Evolutionary conservation across 1,140 invertebrate species (phyloP).

Genomic region (Metopolophium dirhodum): DNA sequence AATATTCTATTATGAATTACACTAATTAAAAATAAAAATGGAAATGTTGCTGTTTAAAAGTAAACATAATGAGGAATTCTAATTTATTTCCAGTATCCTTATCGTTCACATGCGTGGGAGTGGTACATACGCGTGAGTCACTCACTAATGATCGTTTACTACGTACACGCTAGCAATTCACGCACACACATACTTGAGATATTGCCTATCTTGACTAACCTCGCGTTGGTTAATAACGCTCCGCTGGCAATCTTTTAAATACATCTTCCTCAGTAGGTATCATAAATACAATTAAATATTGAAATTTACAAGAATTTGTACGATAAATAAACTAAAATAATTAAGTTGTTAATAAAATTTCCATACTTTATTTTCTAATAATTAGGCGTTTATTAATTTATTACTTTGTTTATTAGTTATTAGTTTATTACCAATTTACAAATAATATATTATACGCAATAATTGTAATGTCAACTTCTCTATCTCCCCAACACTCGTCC

Average conservation of each 20-base stretch:
- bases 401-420: background rate
- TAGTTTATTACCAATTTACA: background rate
- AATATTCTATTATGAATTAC: background rate
- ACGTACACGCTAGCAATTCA: background rate
- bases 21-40: background rate
- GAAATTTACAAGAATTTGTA: background rate
- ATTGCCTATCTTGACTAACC: background rate
- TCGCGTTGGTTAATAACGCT: background rate
- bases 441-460: background rate
- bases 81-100: background rate
- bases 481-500: background rate
- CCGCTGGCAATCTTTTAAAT: background rate
- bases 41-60: background rate
- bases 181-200: background rate
- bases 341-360: background rate
- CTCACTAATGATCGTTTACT: background rate
- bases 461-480: background rate
- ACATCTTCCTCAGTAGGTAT: background rate
- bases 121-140: background rate
- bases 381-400: background rate
- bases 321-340: background rate
- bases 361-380: background rate
- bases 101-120: background rate
- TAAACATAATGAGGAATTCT: background rate
- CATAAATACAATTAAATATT: background rate